Conservation (phyloP, 2,113 vertebrate species). For the Eidolon helvum region DNA sequence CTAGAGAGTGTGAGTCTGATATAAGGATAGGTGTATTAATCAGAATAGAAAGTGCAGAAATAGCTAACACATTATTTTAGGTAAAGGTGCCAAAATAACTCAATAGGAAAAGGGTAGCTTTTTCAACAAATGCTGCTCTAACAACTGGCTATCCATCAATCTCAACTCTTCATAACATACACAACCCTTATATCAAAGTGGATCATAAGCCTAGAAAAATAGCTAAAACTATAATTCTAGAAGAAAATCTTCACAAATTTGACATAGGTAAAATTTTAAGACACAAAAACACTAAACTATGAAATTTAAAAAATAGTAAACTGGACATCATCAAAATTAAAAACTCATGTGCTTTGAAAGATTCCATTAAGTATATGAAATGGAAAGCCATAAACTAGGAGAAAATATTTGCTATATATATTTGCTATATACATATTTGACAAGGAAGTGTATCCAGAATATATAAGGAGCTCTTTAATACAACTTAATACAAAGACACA, state of each 20-base stretch:
- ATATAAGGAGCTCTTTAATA: background rate
- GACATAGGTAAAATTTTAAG: background rate
- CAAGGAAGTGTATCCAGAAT: background rate
- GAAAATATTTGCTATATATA: background rate
- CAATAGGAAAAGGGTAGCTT: background rate
- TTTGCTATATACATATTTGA: background rate
- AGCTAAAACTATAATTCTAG: background rate
- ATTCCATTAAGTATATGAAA: background rate
- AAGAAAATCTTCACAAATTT: conserved; percentile 3
- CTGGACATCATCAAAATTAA: background rate
- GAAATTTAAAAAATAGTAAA: background rate
- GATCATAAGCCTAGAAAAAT: background rate
- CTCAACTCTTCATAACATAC: background rate
- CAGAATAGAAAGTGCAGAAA: background rate
- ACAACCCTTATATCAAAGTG: background rate
- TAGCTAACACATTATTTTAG: background rate
- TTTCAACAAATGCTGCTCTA: background rate
- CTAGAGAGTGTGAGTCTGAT: background rate
- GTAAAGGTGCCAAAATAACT: background rate
- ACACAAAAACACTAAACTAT: background rate
- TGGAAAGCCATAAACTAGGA: background rate
- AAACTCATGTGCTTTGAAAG: background rate
- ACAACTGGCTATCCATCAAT: background rate
- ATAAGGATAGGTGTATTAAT: background rate
- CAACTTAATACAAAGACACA: background rate